Evolutionary conservation across 2,888 invertebrate species (phyloP), one percentile per base, ranked within the genome.

Genomic region (Tenthredo notha): DNA sequence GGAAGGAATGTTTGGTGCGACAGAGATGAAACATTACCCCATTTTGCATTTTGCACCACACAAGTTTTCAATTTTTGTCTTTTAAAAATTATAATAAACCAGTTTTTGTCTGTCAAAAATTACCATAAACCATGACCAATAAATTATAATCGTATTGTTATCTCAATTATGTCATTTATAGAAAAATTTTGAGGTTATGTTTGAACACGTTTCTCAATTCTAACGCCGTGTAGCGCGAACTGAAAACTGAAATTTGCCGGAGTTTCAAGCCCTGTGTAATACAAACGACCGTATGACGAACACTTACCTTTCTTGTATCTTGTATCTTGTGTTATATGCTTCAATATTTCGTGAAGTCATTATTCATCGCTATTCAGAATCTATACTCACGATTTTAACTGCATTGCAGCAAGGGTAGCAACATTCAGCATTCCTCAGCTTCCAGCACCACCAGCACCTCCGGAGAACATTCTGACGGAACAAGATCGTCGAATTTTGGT

Each of bases 401-500:
- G 77, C 83, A 70, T 89, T 90, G 50, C 88, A 92, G 94, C 94
- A 85, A 94, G 94, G 86, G 94, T 95, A 74, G 95, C 95, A 74
- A 94, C 95, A 86, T 96, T 96, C 91, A 95, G 95, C 88, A 94
- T 95, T 86, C 95, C 95, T 86, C 94, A 95, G 85, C 93, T 96
- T 84, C 95, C 96, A 43, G 95, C 96, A 43, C 97, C 97, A 70
- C 96, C 97, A 37, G 94, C 95, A 88, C 97, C 97, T 29, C 96
- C 97, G 84, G 97, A 97, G 87, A 96, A 96, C 89, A 95, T 97
- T 86, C 94, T 95, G 82, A 95, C 95, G 58, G 97, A 97, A 86
- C 96, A 96, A 90, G 97, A 97, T 93, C 95, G 96, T 88, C 97
- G 96, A 93, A 94, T 95, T 88, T 96, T 97, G 89, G 93, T 95